Evolutionary conservation across 2,888 invertebrate species (phyloP).

Genomic region (Tyria jacobaeae): DNA sequence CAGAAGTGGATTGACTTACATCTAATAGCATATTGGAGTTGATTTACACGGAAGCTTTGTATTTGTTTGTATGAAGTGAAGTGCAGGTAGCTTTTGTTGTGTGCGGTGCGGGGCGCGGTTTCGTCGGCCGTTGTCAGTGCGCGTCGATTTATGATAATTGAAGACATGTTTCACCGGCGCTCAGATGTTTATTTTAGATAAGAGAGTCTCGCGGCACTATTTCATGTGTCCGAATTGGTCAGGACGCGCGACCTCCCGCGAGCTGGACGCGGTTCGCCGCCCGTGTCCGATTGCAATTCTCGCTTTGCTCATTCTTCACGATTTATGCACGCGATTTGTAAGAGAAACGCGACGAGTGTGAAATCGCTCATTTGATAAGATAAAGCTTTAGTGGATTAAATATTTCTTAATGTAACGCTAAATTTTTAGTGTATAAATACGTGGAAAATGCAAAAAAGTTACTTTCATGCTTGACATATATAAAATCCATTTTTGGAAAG

Average conservation of each 20-base stretch:
- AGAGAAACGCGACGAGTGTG: slow-evolving; percentile 70
- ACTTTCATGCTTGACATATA: background rate
- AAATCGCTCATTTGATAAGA: slow-evolving; percentile 72
- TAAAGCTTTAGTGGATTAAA: slow-evolving; percentile 55
- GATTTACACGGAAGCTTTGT: slow-evolving; percentile 59
- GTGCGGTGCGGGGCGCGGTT: slow-evolving; percentile 72
- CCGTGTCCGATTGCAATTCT: slow-evolving; percentile 76
- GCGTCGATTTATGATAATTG: slow-evolving; percentile 86
- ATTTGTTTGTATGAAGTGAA: slow-evolving; percentile 59
- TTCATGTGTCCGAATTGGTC: slow-evolving; percentile 82
- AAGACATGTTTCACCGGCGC: slow-evolving; percentile 85
- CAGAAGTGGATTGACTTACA: slow-evolving; percentile 25
- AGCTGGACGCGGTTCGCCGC: slow-evolving; percentile 58
- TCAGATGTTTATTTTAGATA: slow-evolving; percentile 87
- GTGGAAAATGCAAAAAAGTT: slow-evolving; percentile 27
- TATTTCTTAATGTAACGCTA: slow-evolving; percentile 51
- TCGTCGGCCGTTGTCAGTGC: slow-evolving; percentile 77
- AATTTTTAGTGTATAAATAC: slow-evolving; percentile 38
- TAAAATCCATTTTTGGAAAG: background rate
- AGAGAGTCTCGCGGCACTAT: slow-evolving; percentile 80
- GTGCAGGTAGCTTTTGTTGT: slow-evolving; percentile 51
- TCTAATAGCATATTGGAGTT: slow-evolving; percentile 51
- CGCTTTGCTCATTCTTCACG: slow-evolving; percentile 71
- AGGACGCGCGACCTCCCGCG: slow-evolving; percentile 81
- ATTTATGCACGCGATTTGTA: slow-evolving; percentile 76